These are phyloP conservation scores for Aphaenogaster ashmeadi DNA, from an alignment of 1,140 invertebrate genomes.

Conservation along the genomic window DNA sequence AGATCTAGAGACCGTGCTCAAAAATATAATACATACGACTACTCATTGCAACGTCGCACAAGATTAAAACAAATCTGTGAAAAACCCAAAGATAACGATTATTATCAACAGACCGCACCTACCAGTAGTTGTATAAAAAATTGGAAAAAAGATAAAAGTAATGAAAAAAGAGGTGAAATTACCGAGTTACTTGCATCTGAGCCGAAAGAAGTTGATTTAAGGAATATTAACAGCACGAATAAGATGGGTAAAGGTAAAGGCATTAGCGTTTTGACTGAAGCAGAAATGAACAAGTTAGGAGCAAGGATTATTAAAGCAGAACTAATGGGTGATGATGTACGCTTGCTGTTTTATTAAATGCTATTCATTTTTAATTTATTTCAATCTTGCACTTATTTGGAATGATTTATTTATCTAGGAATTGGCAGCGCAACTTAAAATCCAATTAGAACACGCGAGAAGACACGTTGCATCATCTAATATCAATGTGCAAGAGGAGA, in stretches of 20 bases:
- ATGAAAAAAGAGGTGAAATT: neutral
- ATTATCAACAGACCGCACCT: neutral
- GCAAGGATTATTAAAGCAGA: conserved; percentile 97
- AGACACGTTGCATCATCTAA: conserved; percentile 84
- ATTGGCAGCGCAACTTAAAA: conserved; percentile 91
- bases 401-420: conserved; percentile 83
- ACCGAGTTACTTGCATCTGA: neutral
- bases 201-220: neutral
- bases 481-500: neutral
- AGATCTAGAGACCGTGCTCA: conserved; percentile 69
- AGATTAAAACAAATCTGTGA: conserved; percentile 35
- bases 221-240: conserved; percentile 69
- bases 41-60: neutral
- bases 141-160: conserved; percentile 77
- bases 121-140: conserved; percentile 66
- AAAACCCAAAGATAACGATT: conserved; percentile 49
- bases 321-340: conserved; percentile 93
- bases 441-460: conserved; percentile 91
- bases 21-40: conserved; percentile 6
- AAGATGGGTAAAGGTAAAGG: neutral
- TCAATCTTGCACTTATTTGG: conserved; percentile 9
- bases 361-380: conserved; percentile 15
- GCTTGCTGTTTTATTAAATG: conserved; percentile 54
- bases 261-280: conserved; percentile 89
- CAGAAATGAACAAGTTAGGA: conserved; percentile 95